phyloP scores from a whole-genome alignment of 2,113 vertebrate species.

The Prunella himalayana region DNA sequence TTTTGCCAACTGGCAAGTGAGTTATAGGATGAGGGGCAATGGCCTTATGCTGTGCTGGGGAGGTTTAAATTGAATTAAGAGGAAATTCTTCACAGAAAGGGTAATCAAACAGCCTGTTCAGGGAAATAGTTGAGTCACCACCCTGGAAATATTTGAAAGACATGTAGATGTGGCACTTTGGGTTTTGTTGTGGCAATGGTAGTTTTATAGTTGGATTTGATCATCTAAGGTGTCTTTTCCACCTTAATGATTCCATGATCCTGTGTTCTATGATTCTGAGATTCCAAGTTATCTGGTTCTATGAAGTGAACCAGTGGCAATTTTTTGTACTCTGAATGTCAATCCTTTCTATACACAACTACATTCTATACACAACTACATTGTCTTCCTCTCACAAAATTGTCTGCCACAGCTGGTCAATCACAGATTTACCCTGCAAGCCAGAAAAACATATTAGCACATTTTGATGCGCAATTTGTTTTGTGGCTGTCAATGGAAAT shows the following conservation, averaged over 20 bases:
- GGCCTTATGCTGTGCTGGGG: not conserved
- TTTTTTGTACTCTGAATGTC: not conserved
- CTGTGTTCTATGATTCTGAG: not conserved
- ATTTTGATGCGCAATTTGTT: not conserved
- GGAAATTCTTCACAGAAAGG: not conserved
- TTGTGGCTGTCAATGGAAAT: not conserved
- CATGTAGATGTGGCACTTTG: rapidly evolving
- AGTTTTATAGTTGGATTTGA: not conserved
- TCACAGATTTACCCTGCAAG: not conserved
- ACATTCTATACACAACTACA: not conserved
- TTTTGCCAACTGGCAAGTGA: not conserved
- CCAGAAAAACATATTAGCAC: not conserved
- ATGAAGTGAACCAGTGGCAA: not conserved
- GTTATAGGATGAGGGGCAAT: not conserved
- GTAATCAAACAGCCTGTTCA: not conserved
- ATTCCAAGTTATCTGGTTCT: not conserved
- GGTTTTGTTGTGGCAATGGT: not conserved
- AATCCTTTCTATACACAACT: not conserved
- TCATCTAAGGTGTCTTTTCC: not conserved
- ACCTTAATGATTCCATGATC: not conserved
- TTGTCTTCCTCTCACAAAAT: not conserved
- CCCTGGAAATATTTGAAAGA: not conserved
- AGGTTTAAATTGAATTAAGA: not conserved
- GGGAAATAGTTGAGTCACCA: not conserved
- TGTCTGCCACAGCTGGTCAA: not conserved